These are phyloP conservation scores for Hormaphis cornu DNA, from an alignment of 1,140 invertebrate genomes.

Conservation along the genomic window DNA sequence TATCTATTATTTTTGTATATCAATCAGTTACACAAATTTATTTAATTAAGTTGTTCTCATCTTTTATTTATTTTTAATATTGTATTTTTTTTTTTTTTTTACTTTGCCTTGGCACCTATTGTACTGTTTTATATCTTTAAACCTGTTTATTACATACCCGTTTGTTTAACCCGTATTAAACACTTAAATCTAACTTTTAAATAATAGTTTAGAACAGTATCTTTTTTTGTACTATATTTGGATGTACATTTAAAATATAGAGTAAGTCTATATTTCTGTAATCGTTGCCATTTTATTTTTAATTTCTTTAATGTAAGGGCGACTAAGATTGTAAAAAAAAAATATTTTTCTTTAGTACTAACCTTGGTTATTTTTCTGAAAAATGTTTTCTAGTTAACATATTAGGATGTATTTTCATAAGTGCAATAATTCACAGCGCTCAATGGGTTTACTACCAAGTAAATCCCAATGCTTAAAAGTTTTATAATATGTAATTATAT, in stretches of 20 bases:
- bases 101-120: slow-evolving; percentile 8
- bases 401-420: too few relatives aligned
- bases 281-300: not conserved
- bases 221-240: not conserved
- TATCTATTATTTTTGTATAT: slow-evolving; percentile 31
- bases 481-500: too few relatives aligned
- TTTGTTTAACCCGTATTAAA: not conserved
- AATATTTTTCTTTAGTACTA: too few relatives aligned
- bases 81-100: slow-evolving; percentile 14
- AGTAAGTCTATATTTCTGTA: slow-evolving; percentile 19
- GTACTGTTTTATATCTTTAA: slow-evolving; percentile 15
- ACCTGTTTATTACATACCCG: not conserved
- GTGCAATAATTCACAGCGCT: too few relatives aligned
- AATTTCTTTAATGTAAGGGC: slow-evolving; percentile 10
- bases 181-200: slow-evolving; percentile 4
- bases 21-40: slow-evolving; percentile 28
- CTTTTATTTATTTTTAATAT: slow-evolving; percentile 28
- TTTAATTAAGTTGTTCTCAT: slow-evolving; percentile 14
- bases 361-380: too few relatives aligned
- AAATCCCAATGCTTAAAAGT: too few relatives aligned
- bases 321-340: slow-evolving; percentile 1
- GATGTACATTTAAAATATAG: slow-evolving; percentile 23
- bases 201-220: slow-evolving; percentile 15
- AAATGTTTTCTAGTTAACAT: too few relatives aligned
- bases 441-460: too few relatives aligned